Base-by-base conservation (phyloP, 2,888 invertebrate genomes). In the Pandemis heparana region DNA sequence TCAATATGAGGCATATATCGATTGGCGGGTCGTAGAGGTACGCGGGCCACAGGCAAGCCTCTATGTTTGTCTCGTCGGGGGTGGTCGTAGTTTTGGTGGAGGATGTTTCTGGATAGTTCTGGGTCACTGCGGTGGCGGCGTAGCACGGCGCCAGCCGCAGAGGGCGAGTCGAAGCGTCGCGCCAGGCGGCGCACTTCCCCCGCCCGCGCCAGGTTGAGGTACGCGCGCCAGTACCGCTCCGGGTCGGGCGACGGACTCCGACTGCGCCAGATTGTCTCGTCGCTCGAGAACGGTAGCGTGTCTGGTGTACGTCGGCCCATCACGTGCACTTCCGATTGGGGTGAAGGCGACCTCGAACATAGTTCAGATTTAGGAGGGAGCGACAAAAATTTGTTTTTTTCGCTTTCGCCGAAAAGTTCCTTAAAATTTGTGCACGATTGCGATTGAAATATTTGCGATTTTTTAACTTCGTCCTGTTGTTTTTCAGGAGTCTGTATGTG, bases 1-100 rank as follows among this genome's bases (percentile, higher is more conserved):
- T 98, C 97, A 78, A 98, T 98, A 82, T 97, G 97, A 0, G 98
- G 98, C 97, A 98, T 98, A 77, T 96, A 96, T 14, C 97, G 95
- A 83, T 97, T 97, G 71, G 96, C 96, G 0, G 95, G 92, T 48
- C 96, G 94, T 46, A 97, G 90, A 0, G 96, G 96, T 48, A 95
- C 90, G 53, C 95, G 93, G 9, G 96, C 96, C 66, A 97, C 96
- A 0, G 97, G 97, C 0, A 97, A 96, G 74, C 94, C 78, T 82
- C 80, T 90, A 77, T 80, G 82, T 83, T 84, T 87, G 70, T 89
- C 87, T 51, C 85, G 85, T 38, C 85, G 86, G 14, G 84, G 79
- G 9, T 85, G 78, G 18, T 56, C 89, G 82, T 92, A 92, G 80
- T 89, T 89, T 75, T 91, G 92, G 61, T 94, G 95, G 80, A 95